phyloP scores from a whole-genome alignment of 1,140 invertebrate genomes.

The Lutraria rhynchaena region DNA sequence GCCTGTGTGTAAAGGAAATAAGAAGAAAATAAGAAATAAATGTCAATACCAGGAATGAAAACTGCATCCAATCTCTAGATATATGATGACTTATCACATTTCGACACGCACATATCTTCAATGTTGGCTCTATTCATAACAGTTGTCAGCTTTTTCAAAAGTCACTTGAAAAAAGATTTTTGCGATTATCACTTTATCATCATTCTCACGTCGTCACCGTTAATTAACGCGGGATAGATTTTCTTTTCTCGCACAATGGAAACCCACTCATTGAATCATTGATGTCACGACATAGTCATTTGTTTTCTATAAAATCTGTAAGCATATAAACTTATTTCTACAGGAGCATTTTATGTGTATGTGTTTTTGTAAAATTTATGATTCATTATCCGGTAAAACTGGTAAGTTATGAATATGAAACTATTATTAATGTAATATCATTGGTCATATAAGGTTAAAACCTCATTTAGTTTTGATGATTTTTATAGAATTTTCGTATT shows the following conservation, averaged over 20 bases:
- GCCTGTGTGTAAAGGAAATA: too few relatives aligned
- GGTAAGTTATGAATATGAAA: too few relatives aligned
- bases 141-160: constrained; percentile 3
- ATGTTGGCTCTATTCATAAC: background rate
- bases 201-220: constrained; percentile 18
- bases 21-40: too few relatives aligned
- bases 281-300: constrained; percentile 9
- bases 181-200: constrained; percentile 16
- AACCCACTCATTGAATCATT: constrained; percentile 17
- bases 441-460: too few relatives aligned
- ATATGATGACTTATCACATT: constrained; percentile 2
- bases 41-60: constrained; percentile 9
- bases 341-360: too few relatives aligned
- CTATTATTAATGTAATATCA: too few relatives aligned
- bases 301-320: constrained; percentile 23
- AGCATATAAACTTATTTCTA: too few relatives aligned
- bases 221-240: constrained; percentile 12
- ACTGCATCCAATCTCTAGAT: constrained; percentile 12
- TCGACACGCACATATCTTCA: constrained; percentile 6
- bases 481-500: too few relatives aligned
- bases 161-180: background rate
- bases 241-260: constrained; percentile 11
- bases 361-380: too few relatives aligned
- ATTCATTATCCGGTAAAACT: too few relatives aligned
- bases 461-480: too few relatives aligned